Conservation (phyloP, 2,113 vertebrate species). For the Mohoua ochrocephala region DNA sequence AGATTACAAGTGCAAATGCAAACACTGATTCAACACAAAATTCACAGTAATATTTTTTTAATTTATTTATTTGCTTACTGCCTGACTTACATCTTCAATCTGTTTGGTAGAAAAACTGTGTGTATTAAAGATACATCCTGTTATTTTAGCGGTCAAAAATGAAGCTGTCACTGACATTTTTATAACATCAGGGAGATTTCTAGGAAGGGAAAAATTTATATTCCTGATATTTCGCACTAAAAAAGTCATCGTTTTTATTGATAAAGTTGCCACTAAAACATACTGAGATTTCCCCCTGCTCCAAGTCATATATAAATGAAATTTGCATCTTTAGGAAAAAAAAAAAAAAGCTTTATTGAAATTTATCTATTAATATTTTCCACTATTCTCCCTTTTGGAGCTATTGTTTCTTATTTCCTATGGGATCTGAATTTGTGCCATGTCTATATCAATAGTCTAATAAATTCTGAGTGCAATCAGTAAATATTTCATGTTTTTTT, state of each 20-base stretch:
- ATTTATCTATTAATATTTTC: not conserved
- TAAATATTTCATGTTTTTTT: not conserved
- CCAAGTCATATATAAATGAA: not conserved
- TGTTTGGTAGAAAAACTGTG: not conserved
- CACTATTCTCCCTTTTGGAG: not conserved
- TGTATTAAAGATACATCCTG: not conserved
- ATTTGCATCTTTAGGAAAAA: not conserved
- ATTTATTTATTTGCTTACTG: not conserved
- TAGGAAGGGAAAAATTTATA: not conserved
- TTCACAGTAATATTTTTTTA: not conserved
- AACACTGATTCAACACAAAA: not conserved
- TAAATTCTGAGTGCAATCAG: not conserved
- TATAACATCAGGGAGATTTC: not conserved
- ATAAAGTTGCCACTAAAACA: not conserved
- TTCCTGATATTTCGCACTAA: not conserved
- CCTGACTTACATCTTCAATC: not conserved
- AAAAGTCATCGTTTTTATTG: not conserved
- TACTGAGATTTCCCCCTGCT: rapidly evolving
- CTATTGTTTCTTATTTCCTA: not conserved
- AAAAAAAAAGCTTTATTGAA: not conserved
- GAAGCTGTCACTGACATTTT: not conserved
- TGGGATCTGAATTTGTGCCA: not conserved
- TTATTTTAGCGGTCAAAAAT: not conserved
- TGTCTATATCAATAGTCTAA: not conserved
- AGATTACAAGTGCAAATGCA: not conserved